Percentiles rank a stretch among this genome's conserved stretches.
phyloP scores from a whole-genome alignment of 2,888 invertebrate genomes.

The Phaedon cochleariae region DNA sequence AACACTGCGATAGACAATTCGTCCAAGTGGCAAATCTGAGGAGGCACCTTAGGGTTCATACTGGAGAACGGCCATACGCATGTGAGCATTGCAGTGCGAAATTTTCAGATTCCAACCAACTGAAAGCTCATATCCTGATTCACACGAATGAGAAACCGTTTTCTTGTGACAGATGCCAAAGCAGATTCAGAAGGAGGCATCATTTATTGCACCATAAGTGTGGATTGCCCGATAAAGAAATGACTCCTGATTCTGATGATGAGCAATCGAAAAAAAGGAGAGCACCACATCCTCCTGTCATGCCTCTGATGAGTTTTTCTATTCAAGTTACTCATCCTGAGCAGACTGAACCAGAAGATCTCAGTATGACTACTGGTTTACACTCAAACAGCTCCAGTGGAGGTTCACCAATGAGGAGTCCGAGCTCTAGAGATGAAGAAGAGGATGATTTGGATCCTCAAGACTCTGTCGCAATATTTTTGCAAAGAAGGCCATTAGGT shows the following conservation, averaged over 20 bases:
- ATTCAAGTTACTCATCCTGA: conserved; percentile 68
- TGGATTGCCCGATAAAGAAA: conserved; percentile 60
- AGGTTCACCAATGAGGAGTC: conserved; percentile 62
- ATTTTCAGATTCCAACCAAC: conserved; percentile 91
- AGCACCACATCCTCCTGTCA: conserved; percentile 64
- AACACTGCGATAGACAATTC: conserved; percentile 90
- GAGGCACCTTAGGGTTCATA: conserved; percentile 89
- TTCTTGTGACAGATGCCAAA: conserved; percentile 79
- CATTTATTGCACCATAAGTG: conserved; percentile 89
- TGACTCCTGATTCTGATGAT: conserved; percentile 52
- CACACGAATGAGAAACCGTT: conserved; percentile 93
- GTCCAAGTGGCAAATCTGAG: conserved; percentile 93
- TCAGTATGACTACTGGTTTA: conserved; percentile 74
- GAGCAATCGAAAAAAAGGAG: conserved; percentile 58
- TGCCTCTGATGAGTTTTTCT: conserved; percentile 57
- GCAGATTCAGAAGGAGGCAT: conserved; percentile 84
- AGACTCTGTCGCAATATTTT: conserved; percentile 65
- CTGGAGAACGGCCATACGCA: conserved; percentile 89
- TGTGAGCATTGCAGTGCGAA: conserved; percentile 86
- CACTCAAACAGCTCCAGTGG: conserved; percentile 64
- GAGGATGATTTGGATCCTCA: conserved; percentile 67
- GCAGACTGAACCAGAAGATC: conserved; percentile 92
- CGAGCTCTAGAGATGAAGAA: conserved; percentile 60
- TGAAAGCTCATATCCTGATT: conserved; percentile 88
- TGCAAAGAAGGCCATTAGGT: conserved; percentile 56